Percentiles rank a stretch among this genome's conserved stretches.
Evolutionary conservation across 2,888 invertebrate genomes (phyloP).

Genomic region (Scrobipalpa atriplicella): DNA sequence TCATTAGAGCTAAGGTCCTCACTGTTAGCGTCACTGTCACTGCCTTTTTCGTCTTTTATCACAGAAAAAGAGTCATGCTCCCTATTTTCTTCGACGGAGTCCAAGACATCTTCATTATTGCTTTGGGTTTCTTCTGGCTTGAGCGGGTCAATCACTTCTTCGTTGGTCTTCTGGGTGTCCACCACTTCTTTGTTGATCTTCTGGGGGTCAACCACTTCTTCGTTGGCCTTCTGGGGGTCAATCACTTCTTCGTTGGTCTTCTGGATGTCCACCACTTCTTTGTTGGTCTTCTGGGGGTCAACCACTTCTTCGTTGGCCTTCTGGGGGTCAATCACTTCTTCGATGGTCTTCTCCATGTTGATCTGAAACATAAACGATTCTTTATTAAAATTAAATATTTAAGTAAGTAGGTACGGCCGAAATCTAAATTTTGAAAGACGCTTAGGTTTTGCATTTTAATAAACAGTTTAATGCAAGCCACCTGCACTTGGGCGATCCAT

Average conservation of each 20-base stretch:
- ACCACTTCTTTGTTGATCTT: too few relatives aligned
- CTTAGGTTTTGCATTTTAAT: not conserved
- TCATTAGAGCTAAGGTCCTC: conserved; percentile 70
- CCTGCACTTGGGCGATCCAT: conserved; percentile 55
- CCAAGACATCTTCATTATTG: conserved; percentile 40
- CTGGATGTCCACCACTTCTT: not conserved
- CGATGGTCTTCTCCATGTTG: conserved; percentile 53
- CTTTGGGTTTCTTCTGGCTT: conserved; percentile 32
- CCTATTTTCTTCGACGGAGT: conserved; percentile 42
- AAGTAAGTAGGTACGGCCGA: not conserved
- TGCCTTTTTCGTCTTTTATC: conserved; percentile 64
- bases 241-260: not conserved
- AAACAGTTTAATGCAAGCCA: conserved; percentile 49
- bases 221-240: not conserved
- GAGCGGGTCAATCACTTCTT: conserved; percentile 36
- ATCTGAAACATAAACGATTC: conserved; percentile 48
- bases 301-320: conserved; percentile 24
- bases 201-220: not conserved
- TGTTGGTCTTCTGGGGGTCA: too few relatives aligned
- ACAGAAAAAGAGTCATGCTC: conserved; percentile 52
- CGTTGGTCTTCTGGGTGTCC: conserved; percentile 15
- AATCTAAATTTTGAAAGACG: not conserved
- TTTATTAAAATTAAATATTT: not conserved
- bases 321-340: conserved; percentile 36
- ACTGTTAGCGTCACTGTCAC: conserved; percentile 73